Percentiles rank a stretch among this genome's conserved stretches.
These are phyloP conservation scores for Cheilosia soror DNA, from an alignment of 2,888 invertebrate species.

Conservation along the genomic window DNA sequence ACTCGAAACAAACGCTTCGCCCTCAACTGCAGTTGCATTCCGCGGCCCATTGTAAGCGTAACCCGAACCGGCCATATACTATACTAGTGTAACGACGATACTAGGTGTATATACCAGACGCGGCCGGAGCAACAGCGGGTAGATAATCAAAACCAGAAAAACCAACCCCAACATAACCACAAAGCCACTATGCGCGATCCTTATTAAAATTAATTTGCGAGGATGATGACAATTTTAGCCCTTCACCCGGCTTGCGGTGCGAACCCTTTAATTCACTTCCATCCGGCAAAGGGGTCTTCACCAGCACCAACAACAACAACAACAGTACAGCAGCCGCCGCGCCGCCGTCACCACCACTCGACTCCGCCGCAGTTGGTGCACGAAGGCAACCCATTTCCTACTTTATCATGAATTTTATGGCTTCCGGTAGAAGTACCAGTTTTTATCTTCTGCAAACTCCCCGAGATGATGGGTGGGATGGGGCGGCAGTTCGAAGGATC, in stretches of 20 bases:
- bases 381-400: slow-evolving; percentile 18
- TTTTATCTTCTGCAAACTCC: slow-evolving; percentile 62
- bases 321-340: background rate
- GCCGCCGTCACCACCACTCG: slow-evolving; percentile 14
- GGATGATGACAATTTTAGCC: slow-evolving; percentile 72
- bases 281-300: slow-evolving; percentile 58
- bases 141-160: slow-evolving; percentile 71
- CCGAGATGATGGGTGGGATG: background rate
- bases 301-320: background rate
- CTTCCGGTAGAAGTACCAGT: slow-evolving; percentile 66
- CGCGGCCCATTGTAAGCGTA: background rate
- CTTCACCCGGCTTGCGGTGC: slow-evolving; percentile 60
- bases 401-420: slow-evolving; percentile 66
- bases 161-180: slow-evolving; percentile 64
- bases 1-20: slow-evolving; percentile 65
- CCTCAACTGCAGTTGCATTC: slow-evolving; percentile 25
- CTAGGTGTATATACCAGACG: background rate
- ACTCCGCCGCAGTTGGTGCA: slow-evolving; percentile 15
- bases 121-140: slow-evolving; percentile 27
- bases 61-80: background rate
- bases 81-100: background rate
- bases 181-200: slow-evolving; percentile 68
- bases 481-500: slow-evolving; percentile 2
- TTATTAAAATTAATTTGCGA: slow-evolving; percentile 75
- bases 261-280: slow-evolving; percentile 72